These are phyloP conservation scores for Lapara coniferarum DNA, from an alignment of 2,888 invertebrate genomes.

Conservation along the genomic window DNA sequence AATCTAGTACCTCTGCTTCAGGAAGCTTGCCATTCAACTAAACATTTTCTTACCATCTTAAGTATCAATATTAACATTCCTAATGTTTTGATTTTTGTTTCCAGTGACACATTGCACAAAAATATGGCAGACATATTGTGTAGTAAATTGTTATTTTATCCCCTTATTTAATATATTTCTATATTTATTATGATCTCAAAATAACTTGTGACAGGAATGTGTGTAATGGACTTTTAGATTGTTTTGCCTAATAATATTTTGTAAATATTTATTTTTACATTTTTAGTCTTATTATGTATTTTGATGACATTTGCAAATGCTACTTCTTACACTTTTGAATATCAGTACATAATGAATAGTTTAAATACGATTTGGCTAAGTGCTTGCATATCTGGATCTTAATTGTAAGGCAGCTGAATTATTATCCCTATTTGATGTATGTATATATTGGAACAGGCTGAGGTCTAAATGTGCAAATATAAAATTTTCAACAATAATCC, in stretches of 20 bases:
- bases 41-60: constrained; percentile 17
- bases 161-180: constrained; percentile 26
- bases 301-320: constrained; percentile 11
- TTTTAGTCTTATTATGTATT: constrained; percentile 34
- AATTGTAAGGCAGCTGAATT: constrained; percentile 14
- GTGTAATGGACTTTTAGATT: constrained; percentile 34
- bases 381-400: constrained; percentile 17
- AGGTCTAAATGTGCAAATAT: constrained; percentile 2
- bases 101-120: constrained; percentile 41
- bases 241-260: constrained; percentile 38
- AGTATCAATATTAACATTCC: constrained; percentile 38
- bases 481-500: constrained; percentile 15
- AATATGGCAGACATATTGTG: constrained; percentile 36
- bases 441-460: constrained; percentile 15
- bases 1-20: constrained; percentile 1
- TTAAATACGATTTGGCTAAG: constrained; percentile 13
- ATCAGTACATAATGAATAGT: neutral
- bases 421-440: constrained; percentile 13
- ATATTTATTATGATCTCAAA: constrained; percentile 61
- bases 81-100: constrained; percentile 33
- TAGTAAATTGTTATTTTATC: constrained; percentile 35
- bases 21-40: constrained; percentile 8
- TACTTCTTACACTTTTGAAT: constrained; percentile 12
- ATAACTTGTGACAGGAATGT: constrained; percentile 47
- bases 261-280: constrained; percentile 46